phyloP scores from a whole-genome alignment of 2,113 vertebrate genomes.

The Embiotoca jacksoni region DNA sequence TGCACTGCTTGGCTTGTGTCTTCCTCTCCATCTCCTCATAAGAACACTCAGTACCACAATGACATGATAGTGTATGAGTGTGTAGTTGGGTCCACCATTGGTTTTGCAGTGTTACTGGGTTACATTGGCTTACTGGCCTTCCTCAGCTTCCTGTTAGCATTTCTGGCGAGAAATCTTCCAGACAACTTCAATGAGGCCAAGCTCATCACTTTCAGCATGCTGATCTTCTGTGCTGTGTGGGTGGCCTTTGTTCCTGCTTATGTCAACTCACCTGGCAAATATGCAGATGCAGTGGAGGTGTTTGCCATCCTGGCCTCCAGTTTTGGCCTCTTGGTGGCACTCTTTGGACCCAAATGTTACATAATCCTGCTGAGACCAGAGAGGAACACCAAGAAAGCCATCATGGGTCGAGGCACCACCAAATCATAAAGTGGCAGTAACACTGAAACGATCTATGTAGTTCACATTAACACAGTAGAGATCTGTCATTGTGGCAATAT shows the following conservation, averaged over 20 bases:
- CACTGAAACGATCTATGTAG: too few species aligned
- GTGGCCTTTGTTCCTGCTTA: slow-evolving; percentile 79
- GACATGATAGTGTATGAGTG: slow-evolving; percentile 79
- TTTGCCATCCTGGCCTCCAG: slow-evolving; percentile 84
- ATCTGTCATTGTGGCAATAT: too few species aligned
- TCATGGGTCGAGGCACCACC: slow-evolving; percentile 59
- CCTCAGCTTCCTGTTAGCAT: slow-evolving; percentile 79
- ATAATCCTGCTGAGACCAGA: slow-evolving; percentile 81
- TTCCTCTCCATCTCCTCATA: slow-evolving; percentile 53
- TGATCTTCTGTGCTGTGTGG: slow-evolving; percentile 84
- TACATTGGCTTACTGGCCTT: slow-evolving; percentile 78
- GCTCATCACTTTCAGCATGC: slow-evolving; percentile 82
- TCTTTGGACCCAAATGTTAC: slow-evolving; percentile 85
- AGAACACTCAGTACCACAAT: slow-evolving; percentile 68
- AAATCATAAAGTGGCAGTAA: background rate
- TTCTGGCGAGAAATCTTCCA: slow-evolving; percentile 80
- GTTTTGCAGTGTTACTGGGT: slow-evolving; percentile 70
- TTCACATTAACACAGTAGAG: too few species aligned
- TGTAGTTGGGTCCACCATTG: slow-evolving; percentile 70
- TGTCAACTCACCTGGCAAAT: slow-evolving; percentile 81
- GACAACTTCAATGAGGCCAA: slow-evolving; percentile 81
- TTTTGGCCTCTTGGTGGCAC: slow-evolving; percentile 76
- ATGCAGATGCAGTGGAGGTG: slow-evolving; percentile 79
- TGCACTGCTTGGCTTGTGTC: slow-evolving; percentile 66
- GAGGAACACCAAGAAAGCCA: slow-evolving; percentile 76